These are phyloP conservation scores for Turritopsis dohrnii DNA, from an alignment of 30 jellyfish, hydroid and myxozoan species.

Conservation along the genomic window DNA sequence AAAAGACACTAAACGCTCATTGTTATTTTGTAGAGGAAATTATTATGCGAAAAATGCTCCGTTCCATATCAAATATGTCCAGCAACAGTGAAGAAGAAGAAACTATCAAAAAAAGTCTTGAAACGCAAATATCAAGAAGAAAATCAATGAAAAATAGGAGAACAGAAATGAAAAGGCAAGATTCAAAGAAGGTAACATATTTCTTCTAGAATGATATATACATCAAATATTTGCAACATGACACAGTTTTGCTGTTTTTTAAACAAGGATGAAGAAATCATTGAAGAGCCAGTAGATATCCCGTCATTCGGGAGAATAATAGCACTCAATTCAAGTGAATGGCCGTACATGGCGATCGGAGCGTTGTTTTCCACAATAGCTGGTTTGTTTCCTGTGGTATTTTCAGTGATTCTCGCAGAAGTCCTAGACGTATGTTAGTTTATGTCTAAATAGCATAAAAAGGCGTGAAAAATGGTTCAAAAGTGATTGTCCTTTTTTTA, in stretches of 20 bases:
- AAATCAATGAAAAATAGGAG: background rate
- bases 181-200: background rate
- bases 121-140: background rate
- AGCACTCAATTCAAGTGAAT: slow-evolving; percentile 50
- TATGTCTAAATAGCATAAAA: background rate
- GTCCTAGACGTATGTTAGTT: slow-evolving; percentile 38
- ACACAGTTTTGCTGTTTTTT: background rate
- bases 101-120: background rate
- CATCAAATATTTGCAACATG: background rate
- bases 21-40: slow-evolving; percentile 1
- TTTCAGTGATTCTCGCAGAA: slow-evolving; percentile 59
- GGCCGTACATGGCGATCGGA: slow-evolving; percentile 69
- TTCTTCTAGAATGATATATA: no score
- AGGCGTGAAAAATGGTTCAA: no score
- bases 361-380: slow-evolving; percentile 50
- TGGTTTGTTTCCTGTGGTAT: slow-evolving; percentile 71
- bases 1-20: background rate
- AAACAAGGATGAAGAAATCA: slow-evolving; percentile 40
- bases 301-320: slow-evolving; percentile 62
- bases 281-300: slow-evolving; percentile 43
- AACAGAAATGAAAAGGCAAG: background rate
- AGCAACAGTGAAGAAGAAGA: background rate
- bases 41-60: slow-evolving; percentile 8
- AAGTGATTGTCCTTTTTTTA: no score
- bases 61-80: background rate